Evolutionary conservation across 2,888 invertebrate species (phyloP), one percentile per base, ranked within the genome.

Genomic region (Platypus cylindrus): DNA sequence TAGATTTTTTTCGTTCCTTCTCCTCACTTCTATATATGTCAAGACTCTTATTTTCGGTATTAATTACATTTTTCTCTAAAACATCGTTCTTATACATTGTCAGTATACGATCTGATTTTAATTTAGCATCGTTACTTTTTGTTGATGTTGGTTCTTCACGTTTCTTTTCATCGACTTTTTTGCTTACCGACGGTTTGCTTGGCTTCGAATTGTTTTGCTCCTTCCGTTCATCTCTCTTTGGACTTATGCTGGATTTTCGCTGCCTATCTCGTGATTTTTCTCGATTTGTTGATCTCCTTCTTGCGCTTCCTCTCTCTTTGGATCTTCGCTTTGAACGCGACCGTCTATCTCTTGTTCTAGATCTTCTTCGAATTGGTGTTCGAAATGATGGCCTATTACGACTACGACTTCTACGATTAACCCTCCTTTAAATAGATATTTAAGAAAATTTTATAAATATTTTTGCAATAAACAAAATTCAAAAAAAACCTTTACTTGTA

Each of bases 251-350:
- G 8, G 55, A 46, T 41, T 52, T 60, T 43, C 53, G 56, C 27
- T 48, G 48, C 49, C 30, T 48, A 42, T 41, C 60, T 24, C 44
- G 46, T 12, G 55, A 54, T 32, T 51, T 51, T 7, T 49, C 51
- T n/a, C 50, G 47, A 3, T 58, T 46, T 5, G 60, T 59, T 2
- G 65, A 65, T 35, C 57, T 54, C 33, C 63, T 60, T 41, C 62
- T 52, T 16, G 45, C 40, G 45, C 51, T 56, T 30, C 45, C 51
- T 33, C 58, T 45, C 7, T 59, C 58, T 17, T 56, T 45, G 8
- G 57, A 55, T 34, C 59, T 50, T 30, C 54, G 50, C 32, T 58
- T 48, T 37, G 65, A 60, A 43, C 63, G 51, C 1, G 60, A 58
- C 17, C 61, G 51, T n/a, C 56, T 53, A 36, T 63, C 63, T 24